These are phyloP conservation scores for Piezodorus guildinii DNA, from an alignment of 1,140 invertebrate genomes.

Conservation along the genomic window DNA sequence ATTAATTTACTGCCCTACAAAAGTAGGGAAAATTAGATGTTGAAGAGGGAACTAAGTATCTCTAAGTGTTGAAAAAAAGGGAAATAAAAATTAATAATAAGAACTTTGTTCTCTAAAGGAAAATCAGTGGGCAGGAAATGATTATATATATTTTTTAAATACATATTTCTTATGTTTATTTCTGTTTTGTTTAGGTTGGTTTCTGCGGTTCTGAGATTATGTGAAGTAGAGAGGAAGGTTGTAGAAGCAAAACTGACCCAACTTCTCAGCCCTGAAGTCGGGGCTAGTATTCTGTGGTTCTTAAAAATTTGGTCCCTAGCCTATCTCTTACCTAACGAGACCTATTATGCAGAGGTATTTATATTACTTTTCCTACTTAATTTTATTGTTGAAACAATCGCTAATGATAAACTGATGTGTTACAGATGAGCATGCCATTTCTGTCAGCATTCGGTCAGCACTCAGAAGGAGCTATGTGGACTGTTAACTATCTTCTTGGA, in stretches of 20 bases:
- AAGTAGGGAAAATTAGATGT: too few species aligned
- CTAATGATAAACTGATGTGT: background rate
- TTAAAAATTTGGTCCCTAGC: conserved; percentile 60
- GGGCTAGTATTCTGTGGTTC: conserved; percentile 68
- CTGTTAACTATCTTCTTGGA: conserved; percentile 47
- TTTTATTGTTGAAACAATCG: background rate
- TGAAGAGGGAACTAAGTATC: too few species aligned
- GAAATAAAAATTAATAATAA: too few species aligned
- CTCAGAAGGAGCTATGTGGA: conserved; percentile 45
- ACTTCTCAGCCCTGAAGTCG: conserved; percentile 68
- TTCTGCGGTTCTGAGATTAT: conserved; percentile 50
- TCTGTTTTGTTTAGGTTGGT: conserved; percentile 44
- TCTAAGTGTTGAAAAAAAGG: too few species aligned
- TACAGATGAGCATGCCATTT: conserved; percentile 41
- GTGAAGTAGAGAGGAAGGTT: conserved; percentile 53
- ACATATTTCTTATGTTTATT: too few species aligned
- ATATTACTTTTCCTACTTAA: too few species aligned
- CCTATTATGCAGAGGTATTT: conserved; percentile 50
- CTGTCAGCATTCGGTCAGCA: conserved; percentile 48
- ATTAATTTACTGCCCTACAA: too few species aligned
- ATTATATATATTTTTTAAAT: too few species aligned
- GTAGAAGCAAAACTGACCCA: conserved; percentile 46
- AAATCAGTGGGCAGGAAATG: too few species aligned
- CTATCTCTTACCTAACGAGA: conserved; percentile 59
- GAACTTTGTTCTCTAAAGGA: too few species aligned